Evolutionary conservation across 2,888 invertebrate species (phyloP).

Genomic region (Nomada flava): DNA sequence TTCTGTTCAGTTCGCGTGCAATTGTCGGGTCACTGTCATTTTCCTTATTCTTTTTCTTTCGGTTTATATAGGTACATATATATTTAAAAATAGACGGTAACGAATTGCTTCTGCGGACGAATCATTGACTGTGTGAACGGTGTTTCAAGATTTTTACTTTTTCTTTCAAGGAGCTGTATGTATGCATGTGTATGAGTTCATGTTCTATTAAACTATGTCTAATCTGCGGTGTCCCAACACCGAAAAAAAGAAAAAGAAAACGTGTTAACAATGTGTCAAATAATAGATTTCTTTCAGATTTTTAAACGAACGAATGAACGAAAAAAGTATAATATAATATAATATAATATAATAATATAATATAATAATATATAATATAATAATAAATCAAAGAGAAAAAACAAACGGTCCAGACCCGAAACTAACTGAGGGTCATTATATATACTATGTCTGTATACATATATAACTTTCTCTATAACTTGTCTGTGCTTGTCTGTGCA

Average conservation of each 20-base stretch:
- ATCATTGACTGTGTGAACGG: conserved; percentile 1
- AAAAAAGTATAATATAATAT: conserved; percentile 52
- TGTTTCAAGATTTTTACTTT: not conserved
- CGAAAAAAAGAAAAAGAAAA: conserved; percentile 49
- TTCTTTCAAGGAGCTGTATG: no score
- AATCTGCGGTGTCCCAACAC: conserved; percentile 57
- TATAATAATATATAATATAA: conserved; percentile 51
- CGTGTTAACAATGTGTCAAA: conserved; percentile 57
- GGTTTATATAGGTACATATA: not conserved
- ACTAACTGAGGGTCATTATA: conserved; percentile 49
- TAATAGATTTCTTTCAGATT: conserved; percentile 55
- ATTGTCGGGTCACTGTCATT: not conserved
- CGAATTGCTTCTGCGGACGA: not conserved
- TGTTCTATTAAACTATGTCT: conserved; percentile 31
- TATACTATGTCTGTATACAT: conserved; percentile 63
- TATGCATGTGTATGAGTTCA: not conserved
- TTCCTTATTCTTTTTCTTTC: not conserved
- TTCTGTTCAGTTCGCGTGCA: not conserved
- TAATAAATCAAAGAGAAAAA: conserved; percentile 68
- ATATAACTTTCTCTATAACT: conserved; percentile 65
- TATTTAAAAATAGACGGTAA: no score
- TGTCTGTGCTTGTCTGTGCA: conserved; percentile 67
- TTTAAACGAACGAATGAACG: conserved; percentile 64
- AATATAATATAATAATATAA: conserved; percentile 37
- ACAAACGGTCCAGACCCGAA: conserved; percentile 61